These are phyloP conservation scores for Melanotaenia nigrans DNA, from an alignment of 2,797 vertebrate species.

Conservation along the genomic window DNA sequence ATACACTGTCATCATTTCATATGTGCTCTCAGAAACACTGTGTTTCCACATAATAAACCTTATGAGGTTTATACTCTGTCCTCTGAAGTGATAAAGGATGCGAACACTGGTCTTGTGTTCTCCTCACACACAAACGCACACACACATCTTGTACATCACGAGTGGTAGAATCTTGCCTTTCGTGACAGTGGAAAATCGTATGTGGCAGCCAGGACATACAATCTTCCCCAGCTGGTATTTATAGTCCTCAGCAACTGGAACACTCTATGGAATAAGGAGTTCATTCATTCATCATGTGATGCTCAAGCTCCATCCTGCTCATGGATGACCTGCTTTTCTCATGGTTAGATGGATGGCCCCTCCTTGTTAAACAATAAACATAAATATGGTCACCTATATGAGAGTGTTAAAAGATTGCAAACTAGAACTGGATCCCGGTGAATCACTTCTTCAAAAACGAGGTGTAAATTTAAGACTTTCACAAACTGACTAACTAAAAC, in stretches of 20 bases:
- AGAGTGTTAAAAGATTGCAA: background rate
- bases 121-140: slow-evolving; percentile 3
- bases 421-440: background rate
- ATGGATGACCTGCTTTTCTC: slow-evolving; percentile 68
- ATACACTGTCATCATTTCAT: slow-evolving; percentile 29
- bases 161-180: slow-evolving; percentile 72
- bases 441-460: background rate
- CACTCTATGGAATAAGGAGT: slow-evolving; percentile 77
- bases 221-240: slow-evolving; percentile 75
- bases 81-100: slow-evolving; percentile 30
- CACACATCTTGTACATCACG: slow-evolving; percentile 55
- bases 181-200: slow-evolving; percentile 68
- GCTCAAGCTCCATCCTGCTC: slow-evolving; percentile 48
- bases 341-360: slow-evolving; percentile 49
- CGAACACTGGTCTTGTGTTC: slow-evolving; percentile 6
- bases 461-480: background rate
- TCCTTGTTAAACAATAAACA: slow-evolving; percentile 34
- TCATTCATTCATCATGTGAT: slow-evolving; percentile 79
- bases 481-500: background rate
- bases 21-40: slow-evolving; percentile 29
- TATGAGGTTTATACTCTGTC: slow-evolving; percentile 30
- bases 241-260: slow-evolving; percentile 73
- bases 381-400: slow-evolving; percentile 7
- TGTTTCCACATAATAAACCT: slow-evolving; percentile 54
- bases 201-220: slow-evolving; percentile 74